phyloP scores from a whole-genome alignment of 1,140 invertebrate species.

The Cydia pomonella region DNA sequence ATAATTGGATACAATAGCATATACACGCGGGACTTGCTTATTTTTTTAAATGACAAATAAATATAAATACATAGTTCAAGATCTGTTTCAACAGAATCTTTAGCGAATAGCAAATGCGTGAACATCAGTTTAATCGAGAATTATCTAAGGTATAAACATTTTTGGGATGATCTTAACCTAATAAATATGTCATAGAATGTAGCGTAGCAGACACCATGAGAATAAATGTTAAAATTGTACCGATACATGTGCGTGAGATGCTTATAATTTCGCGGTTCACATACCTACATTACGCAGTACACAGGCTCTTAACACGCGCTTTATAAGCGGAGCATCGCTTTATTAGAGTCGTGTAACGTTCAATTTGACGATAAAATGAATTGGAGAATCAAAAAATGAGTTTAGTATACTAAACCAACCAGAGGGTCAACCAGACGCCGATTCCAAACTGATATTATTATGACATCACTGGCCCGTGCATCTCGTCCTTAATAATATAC shows the following conservation, averaged over 20 bases:
- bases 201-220: conserved; percentile 40
- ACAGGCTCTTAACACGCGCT: not conserved
- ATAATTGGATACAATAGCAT: conserved; percentile 47
- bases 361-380: too few relatives aligned
- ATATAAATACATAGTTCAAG: conserved; percentile 57
- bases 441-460: too few relatives aligned
- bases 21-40: conserved; percentile 50
- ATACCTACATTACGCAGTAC: conserved; percentile 16
- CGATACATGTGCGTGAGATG: conserved; percentile 38
- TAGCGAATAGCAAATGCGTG: conserved; percentile 63
- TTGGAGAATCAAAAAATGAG: too few relatives aligned
- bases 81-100: conserved; percentile 52
- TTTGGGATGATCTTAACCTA: conserved; percentile 38
- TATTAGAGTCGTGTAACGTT: not conserved
- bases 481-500: too few relatives aligned
- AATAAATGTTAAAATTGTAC: conserved; percentile 42
- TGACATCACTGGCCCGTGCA: too few relatives aligned
- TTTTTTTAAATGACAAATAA: conserved; percentile 74
- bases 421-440: too few relatives aligned
- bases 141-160: conserved; percentile 52
- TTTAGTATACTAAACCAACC: too few relatives aligned
- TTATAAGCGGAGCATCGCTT: not conserved
- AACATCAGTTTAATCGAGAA: conserved; percentile 52
- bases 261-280: conserved; percentile 36
- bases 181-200: conserved; percentile 53